Evolutionary conservation across 2,113 vertebrate species (phyloP), one percentile per base, ranked within the genome.

Genomic region (Pedionomus torquatus): DNA sequence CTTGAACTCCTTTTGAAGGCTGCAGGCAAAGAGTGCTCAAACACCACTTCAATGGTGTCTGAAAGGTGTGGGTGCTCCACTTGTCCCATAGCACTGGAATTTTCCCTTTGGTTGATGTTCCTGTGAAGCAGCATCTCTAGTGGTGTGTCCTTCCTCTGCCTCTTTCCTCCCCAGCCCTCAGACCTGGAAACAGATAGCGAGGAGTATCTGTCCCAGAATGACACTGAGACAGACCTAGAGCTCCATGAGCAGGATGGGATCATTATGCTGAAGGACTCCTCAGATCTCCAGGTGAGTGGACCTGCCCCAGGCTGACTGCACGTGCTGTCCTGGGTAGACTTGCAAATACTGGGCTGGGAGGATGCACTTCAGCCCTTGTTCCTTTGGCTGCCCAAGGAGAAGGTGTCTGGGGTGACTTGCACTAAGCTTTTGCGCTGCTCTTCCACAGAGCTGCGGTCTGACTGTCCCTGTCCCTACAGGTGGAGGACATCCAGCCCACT

Each of bases 171-270:
- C 25, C 95, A 99, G 99, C 97, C 98, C 20, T 97, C 72, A 0
- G 97, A 28, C 9, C 6, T 2, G 97, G 89, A 98, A 66, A 98
- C 97, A 0, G 98, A 98, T 46, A 99, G 98, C 15, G 99, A 98
- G 0, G 99, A 99, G 88, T 99, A 98, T 61, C 13, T 23, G 43
- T 97, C 98, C 1, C 98, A 98, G n/a, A 99, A 99, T 17, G 88
- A 97, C 76, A 99, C 98, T 0, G 98, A 98, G 65, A 97, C 93
- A 9, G 98, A 98, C 31, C 15, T 98, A 78, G 98, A 99, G 55
- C n/a, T 98, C 13, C 98, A 96, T 46, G 95, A 97, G 37, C 84
- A 79, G 10, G 41, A 95, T 11, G 91, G 92, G 6, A 1, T 35
- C 6, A 0, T 65, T 0, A 28, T 93, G 33, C 97, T 97, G 68